Evolutionary conservation across 1,140 invertebrate species (phyloP).

Genomic region (Diachasmimorpha longicaudata): DNA sequence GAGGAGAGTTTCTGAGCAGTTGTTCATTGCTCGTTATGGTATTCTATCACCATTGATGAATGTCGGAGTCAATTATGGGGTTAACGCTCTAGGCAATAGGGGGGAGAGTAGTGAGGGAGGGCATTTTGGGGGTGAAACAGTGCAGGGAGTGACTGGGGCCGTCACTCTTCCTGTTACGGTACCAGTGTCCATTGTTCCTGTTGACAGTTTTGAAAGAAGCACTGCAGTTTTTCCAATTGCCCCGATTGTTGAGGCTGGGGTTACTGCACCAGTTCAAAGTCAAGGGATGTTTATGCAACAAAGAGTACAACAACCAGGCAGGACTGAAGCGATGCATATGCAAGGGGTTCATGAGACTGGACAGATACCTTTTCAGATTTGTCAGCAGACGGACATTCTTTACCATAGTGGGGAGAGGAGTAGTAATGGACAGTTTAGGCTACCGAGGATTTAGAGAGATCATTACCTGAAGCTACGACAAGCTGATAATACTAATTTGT

Average conservation of each 20-base stretch:
- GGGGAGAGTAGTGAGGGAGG: slow-evolving; percentile 46
- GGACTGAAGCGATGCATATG: slow-evolving; percentile 33
- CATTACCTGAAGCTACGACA: too few relatives aligned
- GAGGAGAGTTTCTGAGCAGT: slow-evolving; percentile 80
- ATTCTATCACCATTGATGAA: slow-evolving; percentile 72
- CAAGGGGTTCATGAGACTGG: slow-evolving; percentile 34
- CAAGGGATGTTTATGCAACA: slow-evolving; percentile 34
- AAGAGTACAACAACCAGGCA: slow-evolving; percentile 29
- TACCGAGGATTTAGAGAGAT: not conserved
- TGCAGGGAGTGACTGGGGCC: not conserved
- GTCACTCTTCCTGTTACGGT: slow-evolving; percentile 44
- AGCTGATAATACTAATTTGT: not conserved
- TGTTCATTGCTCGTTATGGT: slow-evolving; percentile 82
- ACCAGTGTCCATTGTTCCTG: slow-evolving; percentile 50
- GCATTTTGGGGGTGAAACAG: slow-evolving; percentile 34
- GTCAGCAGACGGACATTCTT: slow-evolving; percentile 48
- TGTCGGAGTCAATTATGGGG: slow-evolving; percentile 61
- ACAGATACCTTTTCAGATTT: slow-evolving; percentile 51
- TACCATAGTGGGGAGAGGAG: slow-evolving; percentile 44
- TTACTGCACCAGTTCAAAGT: slow-evolving; percentile 3
- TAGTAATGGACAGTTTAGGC: slow-evolving; percentile 37
- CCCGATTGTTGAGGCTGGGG: not conserved
- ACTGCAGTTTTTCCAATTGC: slow-evolving; percentile 4
- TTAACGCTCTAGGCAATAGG: slow-evolving; percentile 41
- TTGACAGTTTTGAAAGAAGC: slow-evolving; percentile 46